Evolutionary conservation across 2,797 vertebrate species (phyloP), one percentile per base, ranked within the genome.

Genomic region (Propithecus perrieri): DNA sequence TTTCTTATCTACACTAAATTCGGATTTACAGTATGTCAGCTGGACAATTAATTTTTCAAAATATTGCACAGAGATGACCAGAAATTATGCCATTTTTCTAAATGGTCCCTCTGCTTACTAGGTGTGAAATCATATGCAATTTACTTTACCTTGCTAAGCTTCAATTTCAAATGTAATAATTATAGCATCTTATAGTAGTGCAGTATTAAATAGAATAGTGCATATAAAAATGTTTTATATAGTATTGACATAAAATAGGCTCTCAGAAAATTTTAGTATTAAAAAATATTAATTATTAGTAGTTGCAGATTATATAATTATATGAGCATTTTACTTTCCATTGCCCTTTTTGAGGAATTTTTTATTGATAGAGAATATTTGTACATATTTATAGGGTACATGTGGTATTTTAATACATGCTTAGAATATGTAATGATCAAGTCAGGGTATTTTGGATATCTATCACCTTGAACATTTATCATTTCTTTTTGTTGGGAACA

Each of bases 191-290:
- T 7, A 50, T 7, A 48, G 22, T 46, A 83, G 30, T 92, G 3
- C 1, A 65, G 10, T 90, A 43, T 91, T 94, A 53, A 83, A 72
- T 83, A 33, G 48, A 81, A 55, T 74, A 65, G 94, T 94, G 2
- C 33, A 81, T n/a, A 1, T 43, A 63, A 92, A 80, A 33, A 38
- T 63, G 22, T 72, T 81, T 80, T 83, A 86, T 65, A 33, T 2
- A 65, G 38, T 67, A 18, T 22, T 84, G 69, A 72, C 9, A 83
- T 41, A 92, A 93, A 95, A 43, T 69, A 80, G 75, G 9, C 46
- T 43, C 7, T 88, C 33, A 88, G 81, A 63, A 94, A 94, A 93
- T 30, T 89, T 92, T 78, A 59, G 38, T 86, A 86, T n/a, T 92
- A n/a, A 59, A 59, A 92, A 67, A 59, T 93, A 89, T 92, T 87